A percentile compares a stretch with the other conserved stretches of the same genome.
Conservation (phyloP, 2,113 vertebrate species). For the Sakesphorus luctuosus region DNA sequence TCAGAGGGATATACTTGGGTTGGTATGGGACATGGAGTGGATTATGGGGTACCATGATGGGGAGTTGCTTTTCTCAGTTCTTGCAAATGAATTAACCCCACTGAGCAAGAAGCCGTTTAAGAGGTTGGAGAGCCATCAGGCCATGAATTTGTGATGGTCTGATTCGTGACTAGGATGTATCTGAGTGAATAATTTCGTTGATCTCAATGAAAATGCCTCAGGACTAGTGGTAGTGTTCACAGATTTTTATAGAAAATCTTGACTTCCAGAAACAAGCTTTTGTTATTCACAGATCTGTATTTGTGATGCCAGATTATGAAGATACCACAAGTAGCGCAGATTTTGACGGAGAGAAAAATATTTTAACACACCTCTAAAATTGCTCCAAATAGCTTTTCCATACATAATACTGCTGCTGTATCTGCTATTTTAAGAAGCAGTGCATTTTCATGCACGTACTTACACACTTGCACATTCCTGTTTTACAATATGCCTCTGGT, state of each 20-base stretch:
- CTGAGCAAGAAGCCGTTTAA: neutral
- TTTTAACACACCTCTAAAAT: constrained; percentile 40
- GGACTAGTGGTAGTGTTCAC: neutral
- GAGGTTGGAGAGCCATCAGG: neutral
- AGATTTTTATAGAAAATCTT: neutral
- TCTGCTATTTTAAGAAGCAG: constrained; percentile 52
- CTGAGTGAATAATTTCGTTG: neutral
- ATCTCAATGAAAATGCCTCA: neutral
- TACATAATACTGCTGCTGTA: neutral
- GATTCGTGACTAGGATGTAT: neutral
- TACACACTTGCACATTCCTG: neutral
- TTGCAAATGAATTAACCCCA: neutral
- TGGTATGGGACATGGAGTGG: neutral
- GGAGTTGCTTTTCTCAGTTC: neutral
- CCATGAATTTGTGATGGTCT: neutral
- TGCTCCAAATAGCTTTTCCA: constrained; percentile 8
- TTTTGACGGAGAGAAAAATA: constrained; percentile 12
- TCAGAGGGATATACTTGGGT: neutral
- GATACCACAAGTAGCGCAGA: neutral
- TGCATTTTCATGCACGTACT: constrained; percentile 10
- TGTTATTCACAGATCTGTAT: neutral
- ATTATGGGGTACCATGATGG: neutral
- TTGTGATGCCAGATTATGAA: neutral
- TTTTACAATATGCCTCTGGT: neutral
- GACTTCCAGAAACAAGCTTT: constrained; percentile 2